Evolutionary conservation across 2,797 vertebrate species (phyloP).

Genomic region (Loris lydekkerianus): DNA sequence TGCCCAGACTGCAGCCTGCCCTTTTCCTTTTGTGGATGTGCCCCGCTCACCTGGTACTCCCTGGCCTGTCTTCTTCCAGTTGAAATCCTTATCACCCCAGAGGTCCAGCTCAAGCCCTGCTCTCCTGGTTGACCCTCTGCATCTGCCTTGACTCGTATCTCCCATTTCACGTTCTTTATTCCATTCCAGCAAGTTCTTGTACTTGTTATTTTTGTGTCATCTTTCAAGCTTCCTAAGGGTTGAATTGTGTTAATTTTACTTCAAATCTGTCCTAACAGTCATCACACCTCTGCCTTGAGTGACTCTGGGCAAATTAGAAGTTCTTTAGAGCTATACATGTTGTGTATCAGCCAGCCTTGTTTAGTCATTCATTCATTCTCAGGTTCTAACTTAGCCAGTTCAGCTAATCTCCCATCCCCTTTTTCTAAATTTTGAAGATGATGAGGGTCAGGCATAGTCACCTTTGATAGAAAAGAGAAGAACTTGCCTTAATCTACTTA

Average conservation of each 20-base stretch:
- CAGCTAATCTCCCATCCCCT: background rate
- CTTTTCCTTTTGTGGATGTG: background rate
- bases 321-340: background rate
- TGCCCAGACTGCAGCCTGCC: background rate
- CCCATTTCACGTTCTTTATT: background rate
- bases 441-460: background rate
- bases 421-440: background rate
- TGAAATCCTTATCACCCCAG: background rate
- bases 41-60: background rate
- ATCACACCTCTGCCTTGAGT: background rate
- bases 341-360: rapidly evolving
- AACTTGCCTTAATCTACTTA: background rate
- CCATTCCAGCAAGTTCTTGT: background rate
- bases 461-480: background rate
- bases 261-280: background rate
- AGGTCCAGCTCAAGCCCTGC: background rate
- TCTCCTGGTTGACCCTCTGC: background rate
- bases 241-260: background rate
- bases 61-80: rapidly evolving
- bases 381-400: background rate
- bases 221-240: background rate
- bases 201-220: slow-evolving; percentile 12
- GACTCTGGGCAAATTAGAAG: background rate
- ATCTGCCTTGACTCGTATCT: background rate
- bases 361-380: background rate